Conservation (phyloP, 37 sponge, comb jelly and placozoan species). For the Crambe crambe region DNA sequence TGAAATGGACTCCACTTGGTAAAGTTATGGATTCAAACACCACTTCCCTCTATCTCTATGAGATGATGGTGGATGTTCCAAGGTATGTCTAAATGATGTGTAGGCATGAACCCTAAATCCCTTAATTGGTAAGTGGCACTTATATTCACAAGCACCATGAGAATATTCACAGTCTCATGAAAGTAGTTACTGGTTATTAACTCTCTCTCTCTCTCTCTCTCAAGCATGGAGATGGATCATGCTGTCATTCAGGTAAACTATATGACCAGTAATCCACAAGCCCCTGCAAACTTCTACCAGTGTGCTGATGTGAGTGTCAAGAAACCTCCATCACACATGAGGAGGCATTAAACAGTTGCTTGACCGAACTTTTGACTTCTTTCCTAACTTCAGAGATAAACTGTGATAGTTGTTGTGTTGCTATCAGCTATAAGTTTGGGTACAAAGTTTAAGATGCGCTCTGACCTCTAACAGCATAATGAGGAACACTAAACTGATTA, state of each 20-base stretch:
- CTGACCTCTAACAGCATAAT: too few relatives aligned
- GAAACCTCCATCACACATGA: too few relatives aligned
- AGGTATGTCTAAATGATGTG: too few relatives aligned
- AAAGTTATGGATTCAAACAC: constrained; percentile 35
- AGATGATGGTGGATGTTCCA: constrained; percentile 24
- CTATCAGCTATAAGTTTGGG: too few relatives aligned
- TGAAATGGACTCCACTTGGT: background rate
- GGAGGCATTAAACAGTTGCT: too few relatives aligned
- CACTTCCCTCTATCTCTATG: constrained; percentile 32
- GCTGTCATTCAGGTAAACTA: constrained; percentile 60
- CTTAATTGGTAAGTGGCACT: too few relatives aligned
- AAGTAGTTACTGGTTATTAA: background rate
- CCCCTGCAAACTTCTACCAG: constrained; percentile 85
- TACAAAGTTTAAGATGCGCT: too few relatives aligned
- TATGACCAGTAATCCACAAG: constrained; percentile 76
- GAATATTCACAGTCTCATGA: background rate
- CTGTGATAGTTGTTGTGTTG: too few relatives aligned
- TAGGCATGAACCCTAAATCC: too few relatives aligned
- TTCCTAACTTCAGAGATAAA: too few relatives aligned
- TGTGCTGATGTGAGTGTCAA: constrained; percentile 75
- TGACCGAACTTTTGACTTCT: too few relatives aligned
- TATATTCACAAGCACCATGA: background rate
- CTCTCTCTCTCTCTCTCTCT: background rate
- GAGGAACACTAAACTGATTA: too few relatives aligned
- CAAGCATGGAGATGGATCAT: constrained; percentile 13